Evolutionary conservation across 2,113 vertebrate species (phyloP).

Genomic region (Numida meleagris): DNA sequence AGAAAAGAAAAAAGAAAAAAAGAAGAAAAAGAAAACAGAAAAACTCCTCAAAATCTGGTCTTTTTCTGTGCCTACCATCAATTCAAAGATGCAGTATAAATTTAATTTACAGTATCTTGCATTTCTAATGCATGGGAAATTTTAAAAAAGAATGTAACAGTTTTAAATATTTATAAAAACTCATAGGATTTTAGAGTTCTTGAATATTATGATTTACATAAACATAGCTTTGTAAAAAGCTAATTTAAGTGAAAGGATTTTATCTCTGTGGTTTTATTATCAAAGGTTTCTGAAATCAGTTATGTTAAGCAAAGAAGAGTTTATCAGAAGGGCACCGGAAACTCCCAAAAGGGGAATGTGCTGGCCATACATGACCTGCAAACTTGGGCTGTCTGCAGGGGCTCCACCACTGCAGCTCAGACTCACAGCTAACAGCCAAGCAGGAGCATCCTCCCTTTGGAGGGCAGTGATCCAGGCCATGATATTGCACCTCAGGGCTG

Average conservation of each 20-base stretch:
- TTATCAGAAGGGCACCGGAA: background rate
- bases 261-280: background rate
- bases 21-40: background rate
- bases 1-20: background rate
- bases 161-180: constrained; percentile 62
- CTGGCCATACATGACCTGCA: background rate
- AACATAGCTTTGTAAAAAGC: constrained; percentile 11
- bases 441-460: background rate
- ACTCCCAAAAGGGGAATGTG: background rate
- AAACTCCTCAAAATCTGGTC: background rate
- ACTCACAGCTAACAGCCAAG: background rate
- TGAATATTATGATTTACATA: constrained; percentile 52
- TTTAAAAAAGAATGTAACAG: background rate
- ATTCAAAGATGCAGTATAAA: constrained; percentile 35
- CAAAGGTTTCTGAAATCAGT: background rate
- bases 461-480: background rate
- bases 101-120: constrained; percentile 30
- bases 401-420: background rate
- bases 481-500: background rate
- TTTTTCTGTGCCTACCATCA: background rate
- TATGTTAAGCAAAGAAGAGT: background rate
- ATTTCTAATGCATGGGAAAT: constrained; percentile 34
- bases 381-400: background rate
- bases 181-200: background rate
- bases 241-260: background rate